Conservation (phyloP, 1,140 invertebrate genomes). For the Neotoxoptera formosana region DNA sequence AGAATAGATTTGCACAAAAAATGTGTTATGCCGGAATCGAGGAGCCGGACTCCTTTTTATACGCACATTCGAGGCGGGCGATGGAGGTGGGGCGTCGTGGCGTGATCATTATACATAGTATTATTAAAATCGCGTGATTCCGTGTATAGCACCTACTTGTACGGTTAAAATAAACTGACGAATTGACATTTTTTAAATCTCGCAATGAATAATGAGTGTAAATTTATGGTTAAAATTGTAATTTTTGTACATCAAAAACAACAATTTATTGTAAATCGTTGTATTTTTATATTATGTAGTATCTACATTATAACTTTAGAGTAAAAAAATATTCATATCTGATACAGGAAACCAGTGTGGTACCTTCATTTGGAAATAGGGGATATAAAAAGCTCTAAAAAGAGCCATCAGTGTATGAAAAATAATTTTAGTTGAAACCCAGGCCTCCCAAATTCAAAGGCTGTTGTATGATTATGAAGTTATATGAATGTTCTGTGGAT, state of each 20-base stretch:
- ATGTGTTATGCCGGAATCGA: background rate
- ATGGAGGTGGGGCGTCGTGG: background rate
- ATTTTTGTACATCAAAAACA: background rate
- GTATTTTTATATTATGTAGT: background rate
- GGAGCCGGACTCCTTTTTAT: background rate
- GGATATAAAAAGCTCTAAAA: too few species aligned
- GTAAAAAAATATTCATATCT: background rate
- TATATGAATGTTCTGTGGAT: too few species aligned
- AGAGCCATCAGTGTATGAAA: too few species aligned
- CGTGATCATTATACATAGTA: background rate
- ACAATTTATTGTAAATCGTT: background rate
- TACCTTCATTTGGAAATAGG: too few species aligned
- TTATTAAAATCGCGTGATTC: background rate
- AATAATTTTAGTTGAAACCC: too few species aligned
- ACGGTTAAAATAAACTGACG: background rate
- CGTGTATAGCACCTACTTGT: background rate
- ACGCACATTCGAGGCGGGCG: background rate
- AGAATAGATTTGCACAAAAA: constrained; percentile 33
- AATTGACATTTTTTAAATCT: background rate
- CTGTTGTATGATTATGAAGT: too few species aligned
- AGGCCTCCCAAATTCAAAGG: too few species aligned
- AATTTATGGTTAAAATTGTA: too few species aligned
- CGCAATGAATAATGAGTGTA: too few species aligned
- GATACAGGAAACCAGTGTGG: background rate
- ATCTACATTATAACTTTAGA: background rate